Evolutionary conservation across 2,113 vertebrate genomes (phyloP), one percentile per base, ranked within the genome.

Genomic region (Nasalis larvatus): DNA sequence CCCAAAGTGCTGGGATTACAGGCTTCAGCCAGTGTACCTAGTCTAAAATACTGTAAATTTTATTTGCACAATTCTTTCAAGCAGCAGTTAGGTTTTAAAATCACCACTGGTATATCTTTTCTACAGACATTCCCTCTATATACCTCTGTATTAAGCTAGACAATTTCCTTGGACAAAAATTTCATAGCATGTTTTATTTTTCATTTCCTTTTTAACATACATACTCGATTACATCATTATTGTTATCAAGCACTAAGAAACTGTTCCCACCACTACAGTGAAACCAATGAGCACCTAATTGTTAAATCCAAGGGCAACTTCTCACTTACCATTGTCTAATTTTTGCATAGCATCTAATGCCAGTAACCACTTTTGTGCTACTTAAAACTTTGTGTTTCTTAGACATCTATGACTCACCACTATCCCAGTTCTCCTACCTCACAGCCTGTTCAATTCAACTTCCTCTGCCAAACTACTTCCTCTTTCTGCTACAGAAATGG

Each of bases 381-480:
- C 81, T 92, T 40, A 82, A 73, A 97, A 91, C 40, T 86, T 86
- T 77, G 71, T 78, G 45, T 91, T 69, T 80, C 74, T 88, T 93
- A 58, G 78, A 80, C 14, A 45, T 13, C 40, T 66, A 63, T 49
- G 91, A 85, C 82, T 96, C 68, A 96, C 45, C 45, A 54, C 52
- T 81, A 58, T n/a, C 32, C 52, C 18, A 21, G 80, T 81, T 80
- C 47, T 83, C 66, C 92, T 49, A 56, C 52, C 68, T 92, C 74
- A 95, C 7, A 58, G 54, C 49, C 23, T 60, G 18, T 49, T 90
- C 52, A 82, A 49, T 77, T 92, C 85, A 91, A 63, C 82, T 95
- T 97, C 94, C 93, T 97, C 77, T 81, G 94, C 56, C 76, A 96
- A 94, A 81, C 56, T 13, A 77, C 81, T 95, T 95, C 93, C 66